phyloP scores from a whole-genome alignment of 1,140 invertebrate genomes.

The Idris sp. region DNA sequence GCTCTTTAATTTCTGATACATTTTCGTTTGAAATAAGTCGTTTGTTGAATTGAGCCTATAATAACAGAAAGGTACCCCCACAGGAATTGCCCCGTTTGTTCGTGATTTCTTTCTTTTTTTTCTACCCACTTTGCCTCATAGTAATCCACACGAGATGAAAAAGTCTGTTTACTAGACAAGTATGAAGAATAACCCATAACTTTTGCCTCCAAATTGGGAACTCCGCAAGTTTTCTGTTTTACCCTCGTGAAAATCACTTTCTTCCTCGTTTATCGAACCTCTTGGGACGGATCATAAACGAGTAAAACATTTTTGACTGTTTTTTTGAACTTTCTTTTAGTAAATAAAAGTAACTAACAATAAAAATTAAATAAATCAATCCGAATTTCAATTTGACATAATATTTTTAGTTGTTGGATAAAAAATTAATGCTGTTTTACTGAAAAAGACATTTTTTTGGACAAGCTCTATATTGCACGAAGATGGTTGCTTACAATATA shows the following conservation, averaged over 20 bases:
- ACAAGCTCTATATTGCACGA: slow-evolving; percentile 28
- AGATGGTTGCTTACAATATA: slow-evolving; percentile 36
- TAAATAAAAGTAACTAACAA: neutral
- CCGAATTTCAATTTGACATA: neutral
- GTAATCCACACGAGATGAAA: slow-evolving; percentile 67
- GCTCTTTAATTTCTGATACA: too few species aligned
- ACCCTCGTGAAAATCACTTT: slow-evolving; percentile 52
- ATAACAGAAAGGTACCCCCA: slow-evolving; percentile 70
- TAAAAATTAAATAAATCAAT: slow-evolving; percentile 3
- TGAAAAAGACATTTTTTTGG: slow-evolving; percentile 19
- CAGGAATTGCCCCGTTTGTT: slow-evolving; percentile 68
- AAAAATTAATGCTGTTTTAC: slow-evolving; percentile 12
- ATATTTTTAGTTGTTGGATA: too few species aligned
- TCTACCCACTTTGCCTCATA: slow-evolving; percentile 64
- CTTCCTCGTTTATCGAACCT: slow-evolving; percentile 35
- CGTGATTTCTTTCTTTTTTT: slow-evolving; percentile 71
- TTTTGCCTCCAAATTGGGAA: slow-evolving; percentile 50
- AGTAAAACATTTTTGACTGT: slow-evolving; percentile 17
- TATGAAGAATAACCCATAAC: slow-evolving; percentile 46
- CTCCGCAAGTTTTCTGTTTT: slow-evolving; percentile 29
- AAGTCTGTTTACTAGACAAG: slow-evolving; percentile 54
- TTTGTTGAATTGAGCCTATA: slow-evolving; percentile 68
- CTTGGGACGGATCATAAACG: slow-evolving; percentile 33
- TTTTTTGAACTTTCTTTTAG: too few species aligned
- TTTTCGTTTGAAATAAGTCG: too few species aligned